Evolutionary conservation across 2,888 invertebrate species (phyloP).

Genomic region (Stomorhina lunata): DNA sequence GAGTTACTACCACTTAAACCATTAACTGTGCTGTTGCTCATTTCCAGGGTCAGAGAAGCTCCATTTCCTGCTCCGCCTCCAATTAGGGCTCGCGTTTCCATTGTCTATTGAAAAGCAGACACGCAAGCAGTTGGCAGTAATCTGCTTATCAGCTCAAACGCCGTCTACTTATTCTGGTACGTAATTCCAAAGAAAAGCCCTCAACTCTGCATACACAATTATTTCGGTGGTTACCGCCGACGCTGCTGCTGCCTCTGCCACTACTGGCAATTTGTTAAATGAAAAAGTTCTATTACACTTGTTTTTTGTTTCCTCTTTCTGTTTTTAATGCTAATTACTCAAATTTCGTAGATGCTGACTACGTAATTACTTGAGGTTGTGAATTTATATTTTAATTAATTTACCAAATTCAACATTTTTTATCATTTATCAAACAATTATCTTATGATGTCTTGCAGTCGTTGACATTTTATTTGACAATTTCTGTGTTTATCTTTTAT

Average conservation of each 20-base stretch:
- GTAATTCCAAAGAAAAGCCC: neutral
- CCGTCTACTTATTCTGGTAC: too few relatives aligned
- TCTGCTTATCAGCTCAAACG: neutral
- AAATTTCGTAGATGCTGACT: slow-evolving; percentile 16
- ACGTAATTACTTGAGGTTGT: slow-evolving; percentile 43
- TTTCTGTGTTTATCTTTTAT: slow-evolving; percentile 31
- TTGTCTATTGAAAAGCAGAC: neutral
- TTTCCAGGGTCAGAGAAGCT: slow-evolving; percentile 1
- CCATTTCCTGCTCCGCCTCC: slow-evolving; percentile 42
- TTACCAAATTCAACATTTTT: slow-evolving; percentile 15
- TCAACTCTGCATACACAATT: neutral
- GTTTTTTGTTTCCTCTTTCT: neutral
- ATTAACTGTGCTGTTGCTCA: slow-evolving; percentile 29
- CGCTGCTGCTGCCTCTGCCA: neutral
- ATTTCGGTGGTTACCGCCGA: neutral
- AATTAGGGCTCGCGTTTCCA: slow-evolving; percentile 46
- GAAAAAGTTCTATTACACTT: slow-evolving; percentile 1
- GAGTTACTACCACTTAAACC: slow-evolving; percentile 48
- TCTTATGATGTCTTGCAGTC: neutral
- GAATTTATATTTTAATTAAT: neutral
- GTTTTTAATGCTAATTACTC: slow-evolving; percentile 24
- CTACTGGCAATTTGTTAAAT: slow-evolving; percentile 13
- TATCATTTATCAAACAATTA: neutral
- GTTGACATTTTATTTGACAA: slow-evolving; percentile 21
- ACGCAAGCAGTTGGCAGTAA: neutral